Evolutionary conservation across 2,113 vertebrate genomes (phyloP).

Genomic region (Haemorhous mexicanus): DNA sequence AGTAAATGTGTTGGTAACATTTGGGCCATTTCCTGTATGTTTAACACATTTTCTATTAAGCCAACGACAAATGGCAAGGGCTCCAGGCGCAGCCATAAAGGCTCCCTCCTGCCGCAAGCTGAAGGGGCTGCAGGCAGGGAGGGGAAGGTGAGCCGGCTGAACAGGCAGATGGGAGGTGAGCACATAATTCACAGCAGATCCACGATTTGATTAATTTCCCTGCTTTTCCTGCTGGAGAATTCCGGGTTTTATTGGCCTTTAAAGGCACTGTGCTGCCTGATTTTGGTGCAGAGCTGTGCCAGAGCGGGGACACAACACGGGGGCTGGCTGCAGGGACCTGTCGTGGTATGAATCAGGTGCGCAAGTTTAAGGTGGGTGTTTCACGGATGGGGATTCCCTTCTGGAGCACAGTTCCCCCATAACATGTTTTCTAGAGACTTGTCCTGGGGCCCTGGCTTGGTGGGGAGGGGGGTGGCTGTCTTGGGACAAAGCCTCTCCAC

Average conservation of each 20-base stretch:
- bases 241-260: constrained; percentile 33
- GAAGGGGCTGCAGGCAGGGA: constrained; percentile 34
- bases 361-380: fast-evolving
- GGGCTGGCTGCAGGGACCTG: not conserved
- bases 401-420: not conserved
- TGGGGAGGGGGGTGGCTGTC: not conserved
- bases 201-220: constrained; percentile 53
- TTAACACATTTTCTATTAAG: constrained; percentile 66
- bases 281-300: fast-evolving
- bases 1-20: constrained; percentile 34
- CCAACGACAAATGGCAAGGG: constrained; percentile 40
- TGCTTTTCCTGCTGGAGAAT: constrained; percentile 61
- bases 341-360: not conserved
- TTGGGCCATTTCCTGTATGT: constrained; percentile 58
- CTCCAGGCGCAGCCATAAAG: constrained; percentile 52
- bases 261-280: not conserved
- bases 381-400: fast-evolving
- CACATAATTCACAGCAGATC: constrained; percentile 48
- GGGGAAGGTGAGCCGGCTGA: constrained; percentile 32
- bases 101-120: constrained; percentile 35
- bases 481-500: not conserved
- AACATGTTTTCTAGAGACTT: not conserved
- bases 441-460: not conserved
- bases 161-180: constrained; percentile 47
- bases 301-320: not conserved